Evolutionary conservation across 2,113 vertebrate species (phyloP).

Genomic region (Zapornia atra): DNA sequence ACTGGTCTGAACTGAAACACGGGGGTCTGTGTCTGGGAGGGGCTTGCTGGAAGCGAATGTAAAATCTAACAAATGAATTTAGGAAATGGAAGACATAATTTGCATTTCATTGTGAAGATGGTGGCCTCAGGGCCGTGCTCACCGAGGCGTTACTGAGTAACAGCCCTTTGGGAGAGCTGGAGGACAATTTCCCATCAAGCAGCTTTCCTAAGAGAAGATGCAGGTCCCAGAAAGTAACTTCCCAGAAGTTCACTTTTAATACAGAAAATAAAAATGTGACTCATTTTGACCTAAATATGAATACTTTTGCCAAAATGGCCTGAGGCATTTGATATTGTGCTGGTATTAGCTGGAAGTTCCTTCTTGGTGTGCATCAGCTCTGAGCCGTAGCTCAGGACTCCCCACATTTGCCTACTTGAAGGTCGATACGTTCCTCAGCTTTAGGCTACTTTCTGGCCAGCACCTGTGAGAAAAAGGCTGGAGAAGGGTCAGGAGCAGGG

Average conservation of each 20-base stretch:
- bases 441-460: not conserved
- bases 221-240: not conserved
- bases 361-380: rapidly evolving
- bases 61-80: not conserved
- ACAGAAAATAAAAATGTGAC: not conserved
- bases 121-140: not conserved
- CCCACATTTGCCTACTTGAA: not conserved
- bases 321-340: not conserved
- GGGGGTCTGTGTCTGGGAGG: not conserved
- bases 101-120: not conserved
- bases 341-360: not conserved
- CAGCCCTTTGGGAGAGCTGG: not conserved
- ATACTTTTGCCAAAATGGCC: not conserved
- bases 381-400: not conserved
- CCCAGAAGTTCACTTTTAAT: not conserved
- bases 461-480: not conserved
- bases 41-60: not conserved
- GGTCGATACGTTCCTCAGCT: not conserved
- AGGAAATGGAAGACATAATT: not conserved
- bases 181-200: not conserved
- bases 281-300: not conserved
- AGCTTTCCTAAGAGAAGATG: not conserved
- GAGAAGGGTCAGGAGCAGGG: not conserved
- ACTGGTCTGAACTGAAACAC: not conserved
- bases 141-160: not conserved